Conservation (phyloP, 2,797 vertebrate species). For the Intellagama lesueurii region DNA sequence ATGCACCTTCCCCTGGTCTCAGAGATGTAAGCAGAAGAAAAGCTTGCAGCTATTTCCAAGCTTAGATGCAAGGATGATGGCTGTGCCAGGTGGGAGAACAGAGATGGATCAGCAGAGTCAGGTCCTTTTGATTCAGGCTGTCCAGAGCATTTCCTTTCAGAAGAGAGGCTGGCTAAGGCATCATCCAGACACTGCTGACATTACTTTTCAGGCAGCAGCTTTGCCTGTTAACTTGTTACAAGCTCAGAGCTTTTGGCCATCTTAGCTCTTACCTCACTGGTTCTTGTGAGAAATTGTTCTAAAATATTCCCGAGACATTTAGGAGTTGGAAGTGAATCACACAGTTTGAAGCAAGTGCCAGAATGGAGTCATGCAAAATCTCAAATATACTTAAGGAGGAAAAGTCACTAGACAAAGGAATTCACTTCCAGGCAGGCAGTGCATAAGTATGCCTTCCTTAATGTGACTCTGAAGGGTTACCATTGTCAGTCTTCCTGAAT, state of each 20-base stretch:
- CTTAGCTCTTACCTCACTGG: neutral
- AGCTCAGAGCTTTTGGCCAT: neutral
- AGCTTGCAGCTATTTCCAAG: too few species aligned
- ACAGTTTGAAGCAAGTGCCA: too few species aligned
- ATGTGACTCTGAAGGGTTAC: neutral
- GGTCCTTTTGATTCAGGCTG: neutral
- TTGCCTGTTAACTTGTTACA: neutral
- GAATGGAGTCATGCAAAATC: too few species aligned
- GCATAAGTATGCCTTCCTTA: too few species aligned
- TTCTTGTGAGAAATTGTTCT: neutral
- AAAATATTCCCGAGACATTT: neutral
- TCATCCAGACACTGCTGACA: too few species aligned
- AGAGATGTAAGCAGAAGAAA: too few species aligned
- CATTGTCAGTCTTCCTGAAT: too few species aligned
- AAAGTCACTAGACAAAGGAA: too few species aligned
- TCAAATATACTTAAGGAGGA: too few species aligned
- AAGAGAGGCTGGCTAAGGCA: neutral
- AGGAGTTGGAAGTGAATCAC: neutral
- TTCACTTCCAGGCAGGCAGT: too few species aligned
- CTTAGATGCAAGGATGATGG: too few species aligned
- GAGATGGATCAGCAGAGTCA: neutral
- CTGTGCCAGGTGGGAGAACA: neutral
- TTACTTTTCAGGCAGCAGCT: neutral
- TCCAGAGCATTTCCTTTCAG: neutral
- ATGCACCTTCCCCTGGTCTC: too few species aligned